Conservation (phyloP, 2,113 vertebrate genomes). For the Barnardius zonarius region DNA sequence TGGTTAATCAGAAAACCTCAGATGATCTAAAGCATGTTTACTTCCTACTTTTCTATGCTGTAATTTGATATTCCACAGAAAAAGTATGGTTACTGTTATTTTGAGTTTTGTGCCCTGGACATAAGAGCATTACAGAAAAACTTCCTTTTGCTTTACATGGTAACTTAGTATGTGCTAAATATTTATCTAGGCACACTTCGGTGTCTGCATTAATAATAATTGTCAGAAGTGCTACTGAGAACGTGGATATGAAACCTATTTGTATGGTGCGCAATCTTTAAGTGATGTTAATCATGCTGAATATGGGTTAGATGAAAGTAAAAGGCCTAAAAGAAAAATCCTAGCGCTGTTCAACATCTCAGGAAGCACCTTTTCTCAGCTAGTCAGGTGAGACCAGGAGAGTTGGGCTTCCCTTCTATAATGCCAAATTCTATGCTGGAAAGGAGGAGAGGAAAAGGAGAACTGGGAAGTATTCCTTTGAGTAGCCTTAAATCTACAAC, state of each 20-base stretch:
- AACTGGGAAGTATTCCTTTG: neutral
- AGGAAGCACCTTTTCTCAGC: neutral
- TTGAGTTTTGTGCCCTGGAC: rapidly evolving
- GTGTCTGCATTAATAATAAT: neutral
- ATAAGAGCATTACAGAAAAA: neutral
- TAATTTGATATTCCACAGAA: neutral
- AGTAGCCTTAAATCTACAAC: neutral
- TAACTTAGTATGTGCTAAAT: neutral
- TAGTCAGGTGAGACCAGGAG: neutral
- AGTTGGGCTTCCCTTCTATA: neutral
- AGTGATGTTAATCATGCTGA: neutral
- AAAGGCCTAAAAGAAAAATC: neutral
- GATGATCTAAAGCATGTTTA: neutral
- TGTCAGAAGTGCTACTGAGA: neutral
- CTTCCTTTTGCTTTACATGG: neutral
- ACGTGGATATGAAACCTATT: neutral
- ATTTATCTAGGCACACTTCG: neutral
- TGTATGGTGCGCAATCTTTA: neutral
- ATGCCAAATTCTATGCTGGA: neutral
- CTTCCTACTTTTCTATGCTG: neutral
- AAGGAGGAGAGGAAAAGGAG: neutral
- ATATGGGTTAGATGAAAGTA: neutral
- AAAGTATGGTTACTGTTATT: neutral
- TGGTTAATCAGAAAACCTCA: neutral
- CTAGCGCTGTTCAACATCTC: neutral